A percentile compares a stretch with the other conserved stretches of the same genome.
Evolutionary conservation across 2,888 invertebrate species (phyloP).

Genomic region (Idaea straminata): DNA sequence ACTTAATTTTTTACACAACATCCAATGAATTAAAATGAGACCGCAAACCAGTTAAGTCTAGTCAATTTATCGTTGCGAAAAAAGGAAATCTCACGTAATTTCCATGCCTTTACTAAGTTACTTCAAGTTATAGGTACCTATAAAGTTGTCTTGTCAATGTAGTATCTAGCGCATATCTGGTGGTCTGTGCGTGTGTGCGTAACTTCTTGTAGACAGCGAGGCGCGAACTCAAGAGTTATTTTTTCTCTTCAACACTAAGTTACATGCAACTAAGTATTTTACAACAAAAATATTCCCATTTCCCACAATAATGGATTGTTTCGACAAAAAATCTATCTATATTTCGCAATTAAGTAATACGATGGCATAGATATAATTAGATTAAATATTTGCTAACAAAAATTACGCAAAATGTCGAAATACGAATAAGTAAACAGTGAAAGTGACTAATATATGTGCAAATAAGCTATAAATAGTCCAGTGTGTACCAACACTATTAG

Average conservation of each 20-base stretch:
- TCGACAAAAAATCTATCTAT: no score
- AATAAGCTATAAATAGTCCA: no score
- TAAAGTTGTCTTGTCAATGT: conserved; percentile 14
- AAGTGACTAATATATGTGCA: no score
- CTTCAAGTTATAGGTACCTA: conserved; percentile 6
- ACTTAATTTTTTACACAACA: conserved; percentile 9
- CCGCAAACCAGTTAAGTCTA: conserved; percentile 26
- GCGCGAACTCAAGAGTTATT: conserved; percentile 36
- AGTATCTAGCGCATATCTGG: conserved; percentile 20
- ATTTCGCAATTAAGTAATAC: no score
- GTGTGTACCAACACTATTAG: no score
- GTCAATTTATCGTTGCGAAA: conserved; percentile 41
- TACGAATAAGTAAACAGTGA: no score
- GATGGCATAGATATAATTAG: no score
- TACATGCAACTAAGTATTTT: no score
- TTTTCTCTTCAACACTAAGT: conserved; percentile 12
- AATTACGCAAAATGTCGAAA: no score
- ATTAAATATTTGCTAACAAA: no score
- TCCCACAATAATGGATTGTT: no score
- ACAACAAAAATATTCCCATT: no score
- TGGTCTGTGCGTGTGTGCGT: conserved; percentile 27
- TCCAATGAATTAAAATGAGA: conserved; percentile 17
- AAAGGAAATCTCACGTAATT: conserved; percentile 48
- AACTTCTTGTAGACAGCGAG: conserved; percentile 46
- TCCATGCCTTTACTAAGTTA: conserved; percentile 24